Conservation (phyloP, 2,113 vertebrate species). For the Heteronetta atricapilla region DNA sequence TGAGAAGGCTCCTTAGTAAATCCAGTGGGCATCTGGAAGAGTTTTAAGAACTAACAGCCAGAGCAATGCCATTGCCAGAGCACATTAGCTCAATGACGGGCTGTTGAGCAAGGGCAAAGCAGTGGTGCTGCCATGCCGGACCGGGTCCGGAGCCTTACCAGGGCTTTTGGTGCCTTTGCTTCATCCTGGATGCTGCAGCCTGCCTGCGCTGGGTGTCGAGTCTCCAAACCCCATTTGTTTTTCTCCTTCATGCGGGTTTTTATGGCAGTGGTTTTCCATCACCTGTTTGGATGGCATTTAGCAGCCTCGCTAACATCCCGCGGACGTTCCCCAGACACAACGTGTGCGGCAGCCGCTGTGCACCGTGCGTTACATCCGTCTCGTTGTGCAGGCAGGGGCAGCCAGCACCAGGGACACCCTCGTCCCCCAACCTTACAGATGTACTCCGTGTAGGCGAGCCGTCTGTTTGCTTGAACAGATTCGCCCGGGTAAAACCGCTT, state of each 20-base stretch:
- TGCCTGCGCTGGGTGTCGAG: fast-evolving
- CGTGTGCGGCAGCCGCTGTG: fast-evolving
- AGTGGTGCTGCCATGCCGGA: fast-evolving
- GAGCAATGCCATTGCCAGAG: not conserved
- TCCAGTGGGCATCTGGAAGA: not conserved
- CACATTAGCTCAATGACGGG: fast-evolving
- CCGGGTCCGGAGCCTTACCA: fast-evolving
- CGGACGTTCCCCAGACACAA: not conserved
- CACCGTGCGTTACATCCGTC: fast-evolving
- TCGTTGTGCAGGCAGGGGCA: fast-evolving
- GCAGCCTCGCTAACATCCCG: not conserved
- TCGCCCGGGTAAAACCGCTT: not conserved
- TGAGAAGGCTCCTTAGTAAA: not conserved
- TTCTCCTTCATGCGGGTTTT: fast-evolving
- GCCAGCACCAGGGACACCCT: fast-evolving
- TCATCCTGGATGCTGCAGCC: fast-evolving
- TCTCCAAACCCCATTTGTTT: not conserved
- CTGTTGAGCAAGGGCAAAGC: not conserved
- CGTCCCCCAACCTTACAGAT: not conserved
- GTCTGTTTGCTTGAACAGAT: not conserved
- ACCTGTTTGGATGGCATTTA: not conserved
- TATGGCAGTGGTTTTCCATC: not conserved
- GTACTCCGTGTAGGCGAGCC: not conserved
- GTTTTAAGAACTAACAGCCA: not conserved
- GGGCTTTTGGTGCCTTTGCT: fast-evolving